A percentile compares a stretch with the other conserved stretches of the same genome.
These are phyloP conservation scores for Stegostoma tigrinum DNA, from an alignment of 2,113 vertebrate species.

Conservation along the genomic window DNA sequence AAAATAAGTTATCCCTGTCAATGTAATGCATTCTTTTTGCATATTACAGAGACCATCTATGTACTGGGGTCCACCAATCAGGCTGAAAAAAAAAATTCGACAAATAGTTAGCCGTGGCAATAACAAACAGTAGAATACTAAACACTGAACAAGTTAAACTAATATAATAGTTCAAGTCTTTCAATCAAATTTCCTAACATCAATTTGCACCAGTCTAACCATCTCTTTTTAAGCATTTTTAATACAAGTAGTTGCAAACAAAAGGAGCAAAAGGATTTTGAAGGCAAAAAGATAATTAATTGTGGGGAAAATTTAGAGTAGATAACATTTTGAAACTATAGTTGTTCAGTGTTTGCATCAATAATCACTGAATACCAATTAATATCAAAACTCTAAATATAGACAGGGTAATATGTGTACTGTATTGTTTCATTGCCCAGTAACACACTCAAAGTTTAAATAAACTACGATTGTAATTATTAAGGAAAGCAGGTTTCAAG, in stretches of 20 bases:
- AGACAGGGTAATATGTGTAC: background rate
- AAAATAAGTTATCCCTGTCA: conserved; percentile 58
- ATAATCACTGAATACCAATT: background rate
- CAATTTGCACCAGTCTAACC: background rate
- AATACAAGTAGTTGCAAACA: background rate
- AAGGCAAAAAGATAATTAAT: background rate
- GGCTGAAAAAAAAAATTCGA: conserved; percentile 53
- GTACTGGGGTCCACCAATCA: conserved; percentile 67
- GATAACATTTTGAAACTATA: background rate
- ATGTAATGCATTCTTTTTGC: conserved; percentile 58
- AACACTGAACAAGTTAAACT: background rate
- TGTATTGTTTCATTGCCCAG: background rate
- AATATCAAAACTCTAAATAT: background rate
- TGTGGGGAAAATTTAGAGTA: background rate
- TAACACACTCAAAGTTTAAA: background rate
- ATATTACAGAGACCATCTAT: conserved; percentile 68
- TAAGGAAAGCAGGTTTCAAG: no score
- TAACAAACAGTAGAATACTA: background rate
- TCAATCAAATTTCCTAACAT: background rate
- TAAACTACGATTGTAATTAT: background rate
- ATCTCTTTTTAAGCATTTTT: background rate
- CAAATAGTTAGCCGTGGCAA: background rate
- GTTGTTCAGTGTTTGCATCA: background rate
- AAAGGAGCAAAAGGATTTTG: background rate
- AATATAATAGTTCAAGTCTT: background rate